These are phyloP conservation scores for Pao palembangensis DNA, from an alignment of 2,113 vertebrate genomes.

Conservation along the genomic window DNA sequence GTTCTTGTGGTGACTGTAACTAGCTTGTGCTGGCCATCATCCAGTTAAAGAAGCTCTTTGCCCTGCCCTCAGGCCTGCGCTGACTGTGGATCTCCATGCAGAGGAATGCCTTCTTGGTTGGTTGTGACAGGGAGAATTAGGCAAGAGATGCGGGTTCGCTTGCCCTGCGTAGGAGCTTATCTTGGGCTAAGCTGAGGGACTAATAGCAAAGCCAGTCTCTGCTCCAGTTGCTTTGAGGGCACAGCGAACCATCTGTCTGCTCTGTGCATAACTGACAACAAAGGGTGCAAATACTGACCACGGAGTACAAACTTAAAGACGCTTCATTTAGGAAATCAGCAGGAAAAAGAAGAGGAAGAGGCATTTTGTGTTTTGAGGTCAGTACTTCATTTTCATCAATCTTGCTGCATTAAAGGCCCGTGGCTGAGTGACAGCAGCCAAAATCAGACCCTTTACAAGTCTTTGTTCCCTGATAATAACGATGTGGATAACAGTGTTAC, in stretches of 20 bases:
- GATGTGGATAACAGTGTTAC: constrained; percentile 10
- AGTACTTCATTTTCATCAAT: constrained; percentile 61
- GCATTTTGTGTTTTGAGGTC: constrained; percentile 69
- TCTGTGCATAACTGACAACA: constrained; percentile 74
- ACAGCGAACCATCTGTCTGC: constrained; percentile 78
- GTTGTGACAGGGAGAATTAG: constrained; percentile 68
- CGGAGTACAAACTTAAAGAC: constrained; percentile 55
- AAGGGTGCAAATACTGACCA: constrained; percentile 66
- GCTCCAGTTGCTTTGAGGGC: constrained; percentile 73
- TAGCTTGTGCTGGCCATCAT: constrained; percentile 43
- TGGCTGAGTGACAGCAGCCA: constrained; percentile 6
- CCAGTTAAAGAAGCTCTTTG: constrained; percentile 48
- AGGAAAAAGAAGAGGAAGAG: constrained; percentile 46
- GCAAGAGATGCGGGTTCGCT: constrained; percentile 71
- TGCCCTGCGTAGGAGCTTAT: constrained; percentile 76
- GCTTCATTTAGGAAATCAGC: constrained; percentile 54
- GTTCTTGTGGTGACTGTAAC: constrained; percentile 13
- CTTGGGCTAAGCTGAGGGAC: constrained; percentile 78
- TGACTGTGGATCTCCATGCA: constrained; percentile 47
- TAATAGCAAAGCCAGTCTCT: constrained; percentile 76
- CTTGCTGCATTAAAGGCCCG: constrained; percentile 32
- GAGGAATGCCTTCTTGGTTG: constrained; percentile 68
- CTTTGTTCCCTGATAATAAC: constrained; percentile 20
- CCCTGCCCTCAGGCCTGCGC: constrained; percentile 61
- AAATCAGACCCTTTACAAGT: constrained; percentile 14